These are phyloP conservation scores for Spondyliosoma cantharus DNA, from an alignment of 2,797 vertebrate species.

Conservation along the genomic window DNA sequence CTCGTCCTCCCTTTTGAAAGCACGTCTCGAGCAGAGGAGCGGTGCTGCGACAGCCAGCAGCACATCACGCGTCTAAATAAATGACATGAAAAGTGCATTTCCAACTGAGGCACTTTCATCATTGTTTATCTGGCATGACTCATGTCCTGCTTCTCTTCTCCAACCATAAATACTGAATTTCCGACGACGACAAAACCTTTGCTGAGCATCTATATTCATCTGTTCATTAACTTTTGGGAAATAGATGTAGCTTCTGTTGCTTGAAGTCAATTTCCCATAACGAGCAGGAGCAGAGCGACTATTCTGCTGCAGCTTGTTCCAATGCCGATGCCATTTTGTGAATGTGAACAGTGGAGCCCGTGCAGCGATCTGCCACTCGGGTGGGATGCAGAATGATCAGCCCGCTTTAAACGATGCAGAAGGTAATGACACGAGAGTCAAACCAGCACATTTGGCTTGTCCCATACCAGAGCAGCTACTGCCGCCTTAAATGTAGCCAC, in stretches of 20 bases:
- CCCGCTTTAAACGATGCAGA: constrained; percentile 12
- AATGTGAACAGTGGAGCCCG: constrained; percentile 8
- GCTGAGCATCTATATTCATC: constrained; percentile 34
- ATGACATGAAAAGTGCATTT: constrained; percentile 53
- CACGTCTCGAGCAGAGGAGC: constrained; percentile 37
- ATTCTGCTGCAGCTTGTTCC: constrained; percentile 29
- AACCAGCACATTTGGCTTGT: not conserved
- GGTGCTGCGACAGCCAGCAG: constrained; percentile 29
- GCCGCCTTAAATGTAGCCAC: not conserved
- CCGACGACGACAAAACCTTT: constrained; percentile 14
- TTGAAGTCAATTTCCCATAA: constrained; percentile 56
- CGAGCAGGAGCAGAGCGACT: constrained; percentile 23
- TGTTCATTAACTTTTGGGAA: constrained; percentile 38
- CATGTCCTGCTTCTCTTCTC: constrained; percentile 24
- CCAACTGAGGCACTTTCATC: constrained; percentile 37
- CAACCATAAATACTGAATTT: constrained; percentile 9
- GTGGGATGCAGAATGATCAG: constrained; percentile 21
- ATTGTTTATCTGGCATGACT: constrained; percentile 54
- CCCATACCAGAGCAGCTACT: not conserved
- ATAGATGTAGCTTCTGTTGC: constrained; percentile 33
- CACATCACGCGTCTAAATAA: constrained; percentile 32
- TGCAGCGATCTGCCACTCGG: constrained; percentile 16
- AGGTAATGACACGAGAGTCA: constrained; percentile 19
- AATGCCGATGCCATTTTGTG: constrained; percentile 25
- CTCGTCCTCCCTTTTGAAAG: constrained; percentile 46